A percentile compares a stretch with the other conserved stretches of the same genome.
Evolutionary conservation across 1,140 invertebrate species (phyloP).

Genomic region (Periplaneta americana): DNA sequence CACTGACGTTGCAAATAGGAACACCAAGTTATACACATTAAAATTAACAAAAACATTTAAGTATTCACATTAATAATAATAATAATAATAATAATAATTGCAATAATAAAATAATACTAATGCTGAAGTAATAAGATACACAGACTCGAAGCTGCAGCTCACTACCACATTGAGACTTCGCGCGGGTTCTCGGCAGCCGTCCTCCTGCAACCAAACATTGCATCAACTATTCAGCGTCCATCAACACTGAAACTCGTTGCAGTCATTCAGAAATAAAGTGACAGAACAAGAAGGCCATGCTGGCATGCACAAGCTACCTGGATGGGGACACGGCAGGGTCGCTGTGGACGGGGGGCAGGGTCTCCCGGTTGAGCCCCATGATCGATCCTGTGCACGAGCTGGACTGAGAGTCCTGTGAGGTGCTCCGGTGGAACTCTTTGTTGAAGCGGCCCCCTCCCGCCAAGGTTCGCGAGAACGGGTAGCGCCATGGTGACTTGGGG

Average conservation of each 20-base stretch:
- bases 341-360: not conserved
- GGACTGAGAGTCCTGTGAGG: not conserved
- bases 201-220: not conserved
- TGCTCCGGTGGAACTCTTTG: not conserved
- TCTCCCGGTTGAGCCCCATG: not conserved
- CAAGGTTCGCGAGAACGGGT: conserved; percentile 38
- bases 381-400: conserved; percentile 16
- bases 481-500: conserved; percentile 52
- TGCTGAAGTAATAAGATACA: not conserved
- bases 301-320: not conserved
- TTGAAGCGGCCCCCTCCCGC: not conserved
- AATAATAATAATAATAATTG: not conserved
- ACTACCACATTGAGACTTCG: not conserved
- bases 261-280: not conserved
- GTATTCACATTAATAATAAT: not conserved
- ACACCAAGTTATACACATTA: not conserved
- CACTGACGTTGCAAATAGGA: not conserved
- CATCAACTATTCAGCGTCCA: not conserved
- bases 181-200: not conserved
- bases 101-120: not conserved
- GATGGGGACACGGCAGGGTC: not conserved
- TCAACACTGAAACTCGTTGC: not conserved
- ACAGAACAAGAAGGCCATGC: not conserved
- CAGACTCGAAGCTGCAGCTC: not conserved
- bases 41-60: not conserved